Evolutionary conservation across 2,888 invertebrate species (phyloP).

Genomic region (Pammene fasciana): DNA sequence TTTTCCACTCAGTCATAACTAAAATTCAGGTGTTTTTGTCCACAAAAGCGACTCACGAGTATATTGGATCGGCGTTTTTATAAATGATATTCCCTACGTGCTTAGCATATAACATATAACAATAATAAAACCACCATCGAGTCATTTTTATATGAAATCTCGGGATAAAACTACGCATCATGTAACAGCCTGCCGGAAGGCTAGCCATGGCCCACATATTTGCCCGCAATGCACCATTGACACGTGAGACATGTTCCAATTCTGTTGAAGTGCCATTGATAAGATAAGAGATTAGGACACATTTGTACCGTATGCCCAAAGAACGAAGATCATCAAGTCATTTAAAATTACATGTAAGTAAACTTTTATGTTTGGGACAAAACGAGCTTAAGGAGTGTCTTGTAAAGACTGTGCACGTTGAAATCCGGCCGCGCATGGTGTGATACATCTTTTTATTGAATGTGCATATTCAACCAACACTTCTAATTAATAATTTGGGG

Average conservation of each 20-base stretch:
- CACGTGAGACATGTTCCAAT: constrained; percentile 36
- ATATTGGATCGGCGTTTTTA: background rate
- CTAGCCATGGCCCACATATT: constrained; percentile 15
- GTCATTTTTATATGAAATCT: background rate
- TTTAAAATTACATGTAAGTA: background rate
- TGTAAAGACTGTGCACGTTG: too few species aligned
- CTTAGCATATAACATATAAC: background rate
- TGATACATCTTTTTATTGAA: too few species aligned
- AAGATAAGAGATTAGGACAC: constrained; percentile 9
- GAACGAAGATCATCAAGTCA: too few species aligned
- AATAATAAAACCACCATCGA: background rate
- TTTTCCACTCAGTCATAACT: too few species aligned
- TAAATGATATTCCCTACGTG: background rate
- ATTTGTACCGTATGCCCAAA: background rate
- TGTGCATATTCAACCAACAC: too few species aligned
- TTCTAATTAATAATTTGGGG: too few species aligned
- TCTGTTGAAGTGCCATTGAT: constrained; percentile 18
- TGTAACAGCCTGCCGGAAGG: background rate
- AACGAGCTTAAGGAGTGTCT: too few species aligned
- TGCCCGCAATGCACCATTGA: constrained; percentile 35
- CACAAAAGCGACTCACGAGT: background rate
- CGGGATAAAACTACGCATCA: constrained; percentile 4
- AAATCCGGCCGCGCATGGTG: too few species aligned
- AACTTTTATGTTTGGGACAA: too few species aligned
- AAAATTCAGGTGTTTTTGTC: too few species aligned